Percentiles rank a stretch among this genome's conserved stretches.
These are phyloP conservation scores for Cerceris rybyensis DNA, from an alignment of 2,888 invertebrate species.

Conservation along the genomic window DNA sequence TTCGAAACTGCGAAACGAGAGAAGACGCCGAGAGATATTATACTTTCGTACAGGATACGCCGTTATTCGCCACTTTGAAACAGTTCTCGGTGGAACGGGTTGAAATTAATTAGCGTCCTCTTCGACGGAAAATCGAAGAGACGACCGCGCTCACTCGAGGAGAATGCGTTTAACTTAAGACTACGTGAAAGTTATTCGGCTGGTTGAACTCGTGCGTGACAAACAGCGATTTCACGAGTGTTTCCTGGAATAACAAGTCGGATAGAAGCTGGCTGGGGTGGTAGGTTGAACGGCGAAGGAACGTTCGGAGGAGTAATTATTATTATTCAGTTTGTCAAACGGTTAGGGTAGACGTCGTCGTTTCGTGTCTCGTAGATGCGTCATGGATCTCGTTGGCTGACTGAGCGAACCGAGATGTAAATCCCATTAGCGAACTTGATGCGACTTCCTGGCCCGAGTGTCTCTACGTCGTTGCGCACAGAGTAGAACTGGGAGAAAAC, in stretches of 20 bases:
- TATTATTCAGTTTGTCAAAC: conserved; percentile 72
- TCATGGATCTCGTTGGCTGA: conserved; percentile 61
- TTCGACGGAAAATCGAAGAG: conserved; percentile 64
- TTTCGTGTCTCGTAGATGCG: conserved; percentile 45
- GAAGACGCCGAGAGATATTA: conserved; percentile 24
- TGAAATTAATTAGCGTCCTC: conserved; percentile 71
- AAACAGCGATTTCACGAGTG: conserved; percentile 42
- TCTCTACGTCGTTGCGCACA: conserved; percentile 37
- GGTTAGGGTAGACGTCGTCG: conserved; percentile 53
- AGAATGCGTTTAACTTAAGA: conserved; percentile 33
- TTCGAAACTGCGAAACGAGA: conserved; percentile 26
- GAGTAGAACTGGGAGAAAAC: conserved; percentile 14
- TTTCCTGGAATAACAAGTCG: conserved; percentile 51
- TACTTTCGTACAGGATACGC: conserved; percentile 30
- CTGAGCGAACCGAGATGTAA: conserved; percentile 69
- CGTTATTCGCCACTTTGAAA: not conserved
- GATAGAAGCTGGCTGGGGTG: conserved; percentile 13
- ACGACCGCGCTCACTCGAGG: conserved; percentile 47
- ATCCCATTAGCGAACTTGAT: conserved; percentile 75
- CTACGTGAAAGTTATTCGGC: conserved; percentile 44
- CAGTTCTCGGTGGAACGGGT: conserved; percentile 24
- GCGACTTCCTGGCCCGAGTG: conserved; percentile 61
- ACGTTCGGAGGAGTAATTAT: conserved; percentile 65
- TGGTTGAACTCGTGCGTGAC: conserved; percentile 40
- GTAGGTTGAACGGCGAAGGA: not conserved